These are phyloP conservation scores for Drosophila tani DNA, from an alignment of 1,140 invertebrate species.

Conservation along the genomic window DNA sequence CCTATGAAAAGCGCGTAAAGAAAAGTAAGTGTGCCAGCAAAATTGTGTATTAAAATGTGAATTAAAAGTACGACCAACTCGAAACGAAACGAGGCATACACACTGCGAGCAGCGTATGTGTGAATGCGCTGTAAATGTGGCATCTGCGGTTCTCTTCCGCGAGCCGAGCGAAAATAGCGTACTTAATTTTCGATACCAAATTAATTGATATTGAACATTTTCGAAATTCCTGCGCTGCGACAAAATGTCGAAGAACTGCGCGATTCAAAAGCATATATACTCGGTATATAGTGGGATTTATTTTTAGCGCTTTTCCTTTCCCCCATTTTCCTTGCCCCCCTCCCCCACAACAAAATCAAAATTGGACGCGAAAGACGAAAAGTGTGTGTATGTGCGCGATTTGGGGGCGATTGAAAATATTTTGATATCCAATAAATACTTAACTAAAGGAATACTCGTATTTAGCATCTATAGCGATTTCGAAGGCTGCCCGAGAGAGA, in stretches of 20 bases:
- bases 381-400: slow-evolving; percentile 28
- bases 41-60: slow-evolving; percentile 80
- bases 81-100: slow-evolving; percentile 75
- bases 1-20: slow-evolving; percentile 76
- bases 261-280: slow-evolving; percentile 52
- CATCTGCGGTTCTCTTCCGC: slow-evolving; percentile 37
- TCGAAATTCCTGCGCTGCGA: slow-evolving; percentile 57
- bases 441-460: slow-evolving; percentile 35
- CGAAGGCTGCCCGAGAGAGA: slow-evolving; percentile 9
- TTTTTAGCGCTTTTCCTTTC: slow-evolving; percentile 38
- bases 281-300: slow-evolving; percentile 51
- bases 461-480: slow-evolving; percentile 45
- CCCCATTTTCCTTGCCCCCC: background rate
- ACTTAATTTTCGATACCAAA: slow-evolving; percentile 41
- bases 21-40: slow-evolving; percentile 78
- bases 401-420: slow-evolving; percentile 63
- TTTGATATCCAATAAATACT: slow-evolving; percentile 78
- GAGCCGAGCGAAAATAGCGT: slow-evolving; percentile 15
- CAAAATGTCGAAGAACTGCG: slow-evolving; percentile 76
- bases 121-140: slow-evolving; percentile 31
- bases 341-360: slow-evolving; percentile 23
- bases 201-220: slow-evolving; percentile 78
- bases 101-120: slow-evolving; percentile 38
- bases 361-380: slow-evolving; percentile 45
- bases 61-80: slow-evolving; percentile 69